phyloP scores from a whole-genome alignment of 2,797 vertebrate genomes.

The Sphaeramia orbicularis region DNA sequence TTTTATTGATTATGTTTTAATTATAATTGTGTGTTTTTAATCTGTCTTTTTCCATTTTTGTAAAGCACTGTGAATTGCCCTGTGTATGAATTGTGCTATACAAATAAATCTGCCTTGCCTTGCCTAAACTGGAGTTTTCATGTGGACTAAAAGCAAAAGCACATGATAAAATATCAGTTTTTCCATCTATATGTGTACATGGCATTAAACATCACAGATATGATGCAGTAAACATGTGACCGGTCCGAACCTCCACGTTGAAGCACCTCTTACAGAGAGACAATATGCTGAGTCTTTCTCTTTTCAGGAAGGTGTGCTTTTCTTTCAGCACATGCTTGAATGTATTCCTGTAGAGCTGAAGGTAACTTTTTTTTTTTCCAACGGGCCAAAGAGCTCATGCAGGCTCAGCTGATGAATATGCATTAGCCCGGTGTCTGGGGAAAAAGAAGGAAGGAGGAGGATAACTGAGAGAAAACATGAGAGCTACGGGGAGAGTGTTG shows the following conservation, averaged over 20 bases:
- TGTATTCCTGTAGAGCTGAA: conserved; percentile 50
- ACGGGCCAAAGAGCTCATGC: conserved; percentile 42
- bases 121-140: too few relatives aligned
- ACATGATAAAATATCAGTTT: too few relatives aligned
- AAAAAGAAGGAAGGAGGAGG: conserved; percentile 56
- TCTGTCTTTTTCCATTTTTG: too few relatives aligned
- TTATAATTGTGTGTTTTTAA: too few relatives aligned
- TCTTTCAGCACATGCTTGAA: conserved; percentile 28
- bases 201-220: too few relatives aligned
- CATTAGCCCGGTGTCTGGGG: conserved; percentile 43
- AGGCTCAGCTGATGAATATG: conserved; percentile 67
- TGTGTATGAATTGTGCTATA: too few relatives aligned
- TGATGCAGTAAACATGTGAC: background rate
- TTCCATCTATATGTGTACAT: too few relatives aligned
- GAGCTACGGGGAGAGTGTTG: conserved; percentile 68
- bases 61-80: too few relatives aligned
- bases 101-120: too few relatives aligned
- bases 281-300: conserved; percentile 26
- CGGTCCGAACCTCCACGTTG: background rate
- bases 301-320: conserved; percentile 29
- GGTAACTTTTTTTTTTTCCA: conserved; percentile 34
- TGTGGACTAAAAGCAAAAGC: too few relatives aligned
- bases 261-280: conserved; percentile 24
- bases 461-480: conserved; percentile 71
- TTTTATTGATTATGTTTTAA: too few relatives aligned